A percentile compares a stretch with the other conserved stretches of the same genome.
Evolutionary conservation across 2,888 invertebrate species (phyloP).

Genomic region (Andrena trimmerana): DNA sequence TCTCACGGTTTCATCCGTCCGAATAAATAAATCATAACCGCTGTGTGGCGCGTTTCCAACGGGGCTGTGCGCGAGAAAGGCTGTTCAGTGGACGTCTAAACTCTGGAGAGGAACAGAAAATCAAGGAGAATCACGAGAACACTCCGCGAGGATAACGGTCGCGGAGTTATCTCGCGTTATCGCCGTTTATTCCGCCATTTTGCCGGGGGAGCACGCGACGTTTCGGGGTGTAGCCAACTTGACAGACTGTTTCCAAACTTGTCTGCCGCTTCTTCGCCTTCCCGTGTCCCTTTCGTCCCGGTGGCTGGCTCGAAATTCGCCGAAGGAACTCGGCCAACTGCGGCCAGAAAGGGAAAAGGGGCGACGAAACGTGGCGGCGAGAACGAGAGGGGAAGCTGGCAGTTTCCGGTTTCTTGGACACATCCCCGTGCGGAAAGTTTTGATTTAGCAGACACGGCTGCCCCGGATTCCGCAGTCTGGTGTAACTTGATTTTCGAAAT

Average conservation of each 20-base stretch:
- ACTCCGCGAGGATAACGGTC: constrained; percentile 28
- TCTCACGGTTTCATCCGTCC: neutral
- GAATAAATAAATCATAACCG: constrained; percentile 43
- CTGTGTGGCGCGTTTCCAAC: neutral
- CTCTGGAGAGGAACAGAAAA: constrained; percentile 19
- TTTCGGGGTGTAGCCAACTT: constrained; percentile 59
- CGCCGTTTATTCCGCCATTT: constrained; percentile 58
- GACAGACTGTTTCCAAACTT: constrained; percentile 68
- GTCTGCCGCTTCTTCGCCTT: constrained; percentile 48
- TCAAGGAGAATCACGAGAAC: constrained; percentile 20
- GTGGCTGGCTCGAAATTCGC: constrained; percentile 61
- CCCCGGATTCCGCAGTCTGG: constrained; percentile 17
- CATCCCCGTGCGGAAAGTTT: constrained; percentile 72
- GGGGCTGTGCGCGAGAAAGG: constrained; percentile 5
- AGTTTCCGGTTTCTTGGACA: constrained; percentile 72
- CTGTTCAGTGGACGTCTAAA: constrained; percentile 20
- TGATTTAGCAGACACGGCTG: constrained; percentile 68
- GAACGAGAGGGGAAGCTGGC: constrained; percentile 19
- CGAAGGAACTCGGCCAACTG: constrained; percentile 58
- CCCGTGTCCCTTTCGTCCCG: constrained; percentile 45
- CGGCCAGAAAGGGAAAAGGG: constrained; percentile 28
- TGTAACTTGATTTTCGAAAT: constrained; percentile 64
- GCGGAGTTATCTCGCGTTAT: constrained; percentile 55
- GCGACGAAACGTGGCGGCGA: constrained; percentile 9
- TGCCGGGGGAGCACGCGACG: constrained; percentile 41